phyloP scores from a whole-genome alignment of 2,113 vertebrate genomes.

The Pluvialis apricaria region DNA sequence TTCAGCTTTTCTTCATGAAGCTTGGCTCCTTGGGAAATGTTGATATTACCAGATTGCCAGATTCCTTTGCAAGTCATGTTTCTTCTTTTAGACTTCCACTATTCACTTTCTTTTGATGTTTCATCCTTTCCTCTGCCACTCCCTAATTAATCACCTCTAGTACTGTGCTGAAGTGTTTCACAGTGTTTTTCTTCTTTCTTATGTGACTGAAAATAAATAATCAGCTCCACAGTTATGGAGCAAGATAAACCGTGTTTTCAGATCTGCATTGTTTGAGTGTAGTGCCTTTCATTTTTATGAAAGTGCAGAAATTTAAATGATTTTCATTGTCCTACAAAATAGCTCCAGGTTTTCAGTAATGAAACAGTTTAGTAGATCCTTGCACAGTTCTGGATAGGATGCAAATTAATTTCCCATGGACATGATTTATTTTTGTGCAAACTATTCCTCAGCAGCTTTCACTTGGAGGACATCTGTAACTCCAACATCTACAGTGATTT shows the following conservation, averaged over 20 bases:
- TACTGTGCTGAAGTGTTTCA: neutral
- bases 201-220: neutral
- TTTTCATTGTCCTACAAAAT: neutral
- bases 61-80: neutral
- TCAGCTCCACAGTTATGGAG: neutral
- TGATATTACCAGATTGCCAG: neutral
- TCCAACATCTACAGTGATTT: neutral
- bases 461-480: neutral
- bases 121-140: slow-evolving; percentile 11
- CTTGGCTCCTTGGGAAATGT: neutral
- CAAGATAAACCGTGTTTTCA: neutral
- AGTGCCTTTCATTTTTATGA: neutral
- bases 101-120: neutral
- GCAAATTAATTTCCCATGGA: neutral
- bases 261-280: neutral
- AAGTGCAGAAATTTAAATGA: neutral
- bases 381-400: neutral
- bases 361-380: neutral
- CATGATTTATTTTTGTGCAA: neutral
- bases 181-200: neutral
- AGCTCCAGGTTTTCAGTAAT: neutral
- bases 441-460: neutral
- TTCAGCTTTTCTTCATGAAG: neutral
- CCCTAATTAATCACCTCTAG: neutral
- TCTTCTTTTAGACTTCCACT: neutral